These are phyloP conservation scores for Stratiomys singularior DNA, from an alignment of 2,888 invertebrate species.

Conservation along the genomic window DNA sequence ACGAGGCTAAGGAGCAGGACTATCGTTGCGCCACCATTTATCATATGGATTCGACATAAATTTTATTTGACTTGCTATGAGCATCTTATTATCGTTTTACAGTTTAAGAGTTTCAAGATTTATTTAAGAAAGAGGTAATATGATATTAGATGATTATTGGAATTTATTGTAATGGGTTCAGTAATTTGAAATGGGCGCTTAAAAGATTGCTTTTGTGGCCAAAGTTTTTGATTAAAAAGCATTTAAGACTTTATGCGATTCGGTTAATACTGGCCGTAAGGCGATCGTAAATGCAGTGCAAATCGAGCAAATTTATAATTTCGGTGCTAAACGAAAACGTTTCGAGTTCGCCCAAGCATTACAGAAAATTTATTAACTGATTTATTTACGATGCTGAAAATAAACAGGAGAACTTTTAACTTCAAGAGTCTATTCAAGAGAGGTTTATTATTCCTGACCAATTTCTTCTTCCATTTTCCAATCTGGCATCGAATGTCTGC, in stretches of 20 bases:
- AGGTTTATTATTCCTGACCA: too few relatives aligned
- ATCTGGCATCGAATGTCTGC: too few relatives aligned
- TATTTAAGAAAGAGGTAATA: constrained; percentile 9
- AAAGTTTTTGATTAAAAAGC: constrained; percentile 24
- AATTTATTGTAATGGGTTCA: not conserved
- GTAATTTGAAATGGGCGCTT: not conserved
- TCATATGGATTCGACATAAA: constrained; percentile 42
- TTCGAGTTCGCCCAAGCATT: too few relatives aligned
- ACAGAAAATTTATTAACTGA: too few relatives aligned
- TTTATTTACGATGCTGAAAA: too few relatives aligned
- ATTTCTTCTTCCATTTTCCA: too few relatives aligned
- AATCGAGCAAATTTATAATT: too few relatives aligned
- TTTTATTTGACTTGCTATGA: constrained; percentile 43
- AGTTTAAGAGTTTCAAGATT: constrained; percentile 15
- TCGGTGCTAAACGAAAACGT: too few relatives aligned
- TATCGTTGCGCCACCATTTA: constrained; percentile 31
- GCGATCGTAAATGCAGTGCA: too few relatives aligned
- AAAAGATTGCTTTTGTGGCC: not conserved
- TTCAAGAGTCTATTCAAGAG: too few relatives aligned
- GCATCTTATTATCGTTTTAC: constrained; percentile 40
- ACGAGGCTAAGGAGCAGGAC: not conserved
- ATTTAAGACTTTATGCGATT: not conserved
- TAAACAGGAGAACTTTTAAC: too few relatives aligned
- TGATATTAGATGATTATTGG: constrained; percentile 3
- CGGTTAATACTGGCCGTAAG: too few relatives aligned